Evolutionary conservation across 2,888 invertebrate genomes (phyloP), one percentile per base, ranked within the genome.

Genomic region (Antitype chi): DNA sequence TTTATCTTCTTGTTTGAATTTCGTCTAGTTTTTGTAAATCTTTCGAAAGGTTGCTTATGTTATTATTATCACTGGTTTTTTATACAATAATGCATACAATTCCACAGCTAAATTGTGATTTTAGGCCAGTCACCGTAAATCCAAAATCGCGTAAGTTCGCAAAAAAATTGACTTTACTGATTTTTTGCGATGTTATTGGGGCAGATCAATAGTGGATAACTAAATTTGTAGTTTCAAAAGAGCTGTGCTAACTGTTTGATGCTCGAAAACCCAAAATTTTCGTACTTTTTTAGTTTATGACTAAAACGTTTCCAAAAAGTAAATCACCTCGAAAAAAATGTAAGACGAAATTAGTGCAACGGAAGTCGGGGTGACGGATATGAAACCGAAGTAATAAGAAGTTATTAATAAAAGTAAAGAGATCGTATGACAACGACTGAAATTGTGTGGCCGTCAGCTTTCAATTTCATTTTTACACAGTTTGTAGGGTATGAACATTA

Each of bases 391-490:
- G 57, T 47, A 38, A 80, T 53, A 82, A 32, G 59, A 82, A 43
- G 53, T 60, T 60, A 72, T 52, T 64, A 71, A 82, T 81, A 69
- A 74, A 84, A 75, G 15, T 57, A 80, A 63, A 11, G 28, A 66
- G 15, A 66, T 78, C 32, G 23, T n/a, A 49, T 68, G 23, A 49
- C 53, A 59, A 20, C 66, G 64, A 52, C 55, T 66, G 32, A 66
- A 57, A 70, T 57, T 60, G 2, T 43, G 38, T n/a, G 23, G 52
- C 17, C 47, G 13, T n/a, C 32, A 38, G 15, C 32, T 69, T 66
- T 70, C 20, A 63, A 53, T 59, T 63, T 62, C 5, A 49, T 62
- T 59, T 28, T 28, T 15, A 32, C n/a, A 38, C 17, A 63, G 28
- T 67, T 63, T 60, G 3, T 62, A 25, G 32, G 47, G 25, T 32